These are phyloP conservation scores for Anoura caudifer DNA, from an alignment of 2,113 vertebrate genomes.

Conservation along the genomic window DNA sequence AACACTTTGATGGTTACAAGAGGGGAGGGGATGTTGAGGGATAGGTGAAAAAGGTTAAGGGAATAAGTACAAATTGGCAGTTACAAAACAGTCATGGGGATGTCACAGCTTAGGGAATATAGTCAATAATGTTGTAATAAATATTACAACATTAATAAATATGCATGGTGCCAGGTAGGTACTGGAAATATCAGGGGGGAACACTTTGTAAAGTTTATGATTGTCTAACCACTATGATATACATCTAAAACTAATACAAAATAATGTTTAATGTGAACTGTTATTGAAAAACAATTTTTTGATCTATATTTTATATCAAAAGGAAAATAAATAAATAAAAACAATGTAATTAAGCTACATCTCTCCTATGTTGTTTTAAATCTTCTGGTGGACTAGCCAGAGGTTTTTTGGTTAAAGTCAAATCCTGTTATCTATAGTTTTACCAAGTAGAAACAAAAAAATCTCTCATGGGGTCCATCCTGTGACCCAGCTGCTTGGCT, in stretches of 20 bases:
- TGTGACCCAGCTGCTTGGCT: background rate
- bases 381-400: background rate
- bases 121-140: background rate
- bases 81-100: background rate
- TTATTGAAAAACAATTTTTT: background rate
- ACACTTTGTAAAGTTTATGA: background rate
- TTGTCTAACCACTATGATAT: background rate
- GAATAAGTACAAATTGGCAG: background rate
- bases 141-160: no score
- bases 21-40: background rate
- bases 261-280: background rate
- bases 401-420: background rate
- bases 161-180: background rate
- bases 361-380: background rate
- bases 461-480: background rate
- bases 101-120: background rate
- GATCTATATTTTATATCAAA: background rate
- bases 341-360: background rate
- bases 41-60: background rate
- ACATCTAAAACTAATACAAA: background rate
- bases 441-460: background rate
- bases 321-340: background rate
- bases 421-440: background rate
- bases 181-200: background rate
- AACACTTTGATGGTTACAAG: background rate